Base-by-base conservation (phyloP, 2,797 vertebrate species). In the Helostoma temminkii region DNA sequence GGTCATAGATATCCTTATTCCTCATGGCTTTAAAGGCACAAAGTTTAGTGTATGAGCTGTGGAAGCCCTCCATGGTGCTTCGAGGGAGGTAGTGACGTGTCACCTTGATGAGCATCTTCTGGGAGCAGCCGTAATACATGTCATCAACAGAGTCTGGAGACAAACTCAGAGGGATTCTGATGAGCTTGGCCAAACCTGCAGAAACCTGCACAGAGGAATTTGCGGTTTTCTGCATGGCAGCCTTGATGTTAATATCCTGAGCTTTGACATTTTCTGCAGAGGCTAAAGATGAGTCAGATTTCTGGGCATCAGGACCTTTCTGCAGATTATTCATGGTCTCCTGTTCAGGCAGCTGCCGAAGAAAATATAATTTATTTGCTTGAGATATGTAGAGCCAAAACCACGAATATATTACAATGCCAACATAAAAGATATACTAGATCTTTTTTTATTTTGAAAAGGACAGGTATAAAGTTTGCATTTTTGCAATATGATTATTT, bases 81-180 rank as follows among this genome's bases (percentile, higher is more conserved):
- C 22, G 39, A 0, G 24, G 63, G 10, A 82, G 63, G 68, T 76
- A 74, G 26, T 66, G n/a, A 12, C 41, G 77, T 41, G 69, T 66
- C 21, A 84, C 85, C 16, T 71, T 69, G 69, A 80, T 78, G 42
- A 80, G 68, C 84, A 81, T 87, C 66, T 30, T 68, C 0, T 72
- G 14, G 28, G 78, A 39, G 65, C 80, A 83, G 56, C 72, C 56
- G 3, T 80, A 41, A 18, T 88, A 85, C 83, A 84, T 82, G 66
- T 80, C 81, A 9, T 82, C 81, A 0, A 79, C 75, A 3, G 74
- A 82, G 36, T 82, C 32, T 2, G 1, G 41, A 58, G 45, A 77
- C 67, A 75, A n/a, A 45, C 61, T 74, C 34, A 85, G 43, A 19
- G 55, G 60, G 66, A 75, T 75, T 15, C 0, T 37, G 32, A 24